A percentile compares a stretch with the other conserved stretches of the same genome.
Evolutionary conservation across 2,888 invertebrate genomes (phyloP).

Genomic region (Hemicrepidius hirtus): DNA sequence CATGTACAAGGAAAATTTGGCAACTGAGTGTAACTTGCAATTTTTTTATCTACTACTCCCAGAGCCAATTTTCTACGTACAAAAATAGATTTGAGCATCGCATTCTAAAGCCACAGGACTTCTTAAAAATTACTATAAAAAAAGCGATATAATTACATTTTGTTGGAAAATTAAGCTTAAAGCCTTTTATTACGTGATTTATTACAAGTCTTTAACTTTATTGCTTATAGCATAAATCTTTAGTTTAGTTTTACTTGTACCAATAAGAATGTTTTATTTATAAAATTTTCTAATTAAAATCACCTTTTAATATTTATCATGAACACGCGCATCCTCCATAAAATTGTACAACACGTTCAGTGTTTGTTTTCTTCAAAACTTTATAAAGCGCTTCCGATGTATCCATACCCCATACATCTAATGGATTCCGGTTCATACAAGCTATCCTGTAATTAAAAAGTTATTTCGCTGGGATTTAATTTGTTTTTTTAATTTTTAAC

Average conservation of each 20-base stretch:
- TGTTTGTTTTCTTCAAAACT: slow-evolving; percentile 71
- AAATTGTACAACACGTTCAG: slow-evolving; percentile 61
- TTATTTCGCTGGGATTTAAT: no score
- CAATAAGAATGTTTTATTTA: neutral
- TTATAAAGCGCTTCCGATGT: slow-evolving; percentile 73
- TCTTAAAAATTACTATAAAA: neutral
- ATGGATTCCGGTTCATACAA: slow-evolving; percentile 75
- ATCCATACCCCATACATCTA: slow-evolving; percentile 78
- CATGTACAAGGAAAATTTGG: neutral
- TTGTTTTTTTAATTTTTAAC: slow-evolving; percentile 71
- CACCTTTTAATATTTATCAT: slow-evolving; percentile 32
- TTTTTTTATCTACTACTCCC: neutral
- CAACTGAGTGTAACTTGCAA: neutral
- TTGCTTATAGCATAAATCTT: neutral
- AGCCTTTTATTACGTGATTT: no score
- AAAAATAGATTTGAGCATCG: neutral
- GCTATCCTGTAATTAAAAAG: slow-evolving; percentile 73
- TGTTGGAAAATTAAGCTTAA: no score
- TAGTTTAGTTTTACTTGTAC: neutral
- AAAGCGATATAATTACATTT: neutral
- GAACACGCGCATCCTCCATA: slow-evolving; percentile 38
- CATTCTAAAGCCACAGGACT: neutral
- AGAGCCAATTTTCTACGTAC: neutral
- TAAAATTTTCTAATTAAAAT: slow-evolving; percentile 3
- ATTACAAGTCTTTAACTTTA: neutral